Evolutionary conservation across 2,797 vertebrate species (phyloP).

Genomic region (Xiphorhynchus erythropygius): DNA sequence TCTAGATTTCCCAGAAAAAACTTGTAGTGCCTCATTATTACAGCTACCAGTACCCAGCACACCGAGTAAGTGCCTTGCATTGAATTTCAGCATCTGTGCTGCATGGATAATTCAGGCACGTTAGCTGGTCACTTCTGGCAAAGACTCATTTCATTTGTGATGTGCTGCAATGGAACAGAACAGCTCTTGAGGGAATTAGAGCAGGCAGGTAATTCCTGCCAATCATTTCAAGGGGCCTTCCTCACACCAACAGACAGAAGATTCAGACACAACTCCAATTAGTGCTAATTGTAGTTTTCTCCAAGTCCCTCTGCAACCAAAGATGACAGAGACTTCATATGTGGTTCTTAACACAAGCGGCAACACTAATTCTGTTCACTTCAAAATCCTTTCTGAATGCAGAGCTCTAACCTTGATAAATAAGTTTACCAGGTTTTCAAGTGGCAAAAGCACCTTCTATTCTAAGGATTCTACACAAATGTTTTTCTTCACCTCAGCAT

Average conservation of each 20-base stretch:
- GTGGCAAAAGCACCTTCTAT: not conserved
- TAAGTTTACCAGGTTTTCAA: not conserved
- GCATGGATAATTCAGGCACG: not conserved
- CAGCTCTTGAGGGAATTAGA: not conserved
- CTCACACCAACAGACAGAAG: not conserved
- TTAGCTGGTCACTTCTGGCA: not conserved
- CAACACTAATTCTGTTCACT: constrained; percentile 9
- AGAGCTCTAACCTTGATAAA: not conserved
- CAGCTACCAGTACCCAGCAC: not conserved
- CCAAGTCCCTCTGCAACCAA: constrained; percentile 2
- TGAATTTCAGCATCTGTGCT: not conserved
- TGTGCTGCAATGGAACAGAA: constrained; percentile 9
- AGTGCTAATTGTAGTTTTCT: constrained; percentile 45
- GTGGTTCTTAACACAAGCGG: constrained; percentile 8
- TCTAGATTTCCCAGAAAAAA: not conserved
- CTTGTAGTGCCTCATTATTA: not conserved
- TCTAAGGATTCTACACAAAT: not conserved
- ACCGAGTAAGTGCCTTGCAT: not conserved
- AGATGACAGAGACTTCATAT: constrained; percentile 35
- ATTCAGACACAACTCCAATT: not conserved
- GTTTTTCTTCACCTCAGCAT: not conserved
- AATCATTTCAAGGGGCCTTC: not conserved
- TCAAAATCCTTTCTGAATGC: not conserved
- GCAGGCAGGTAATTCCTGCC: constrained; percentile 1
- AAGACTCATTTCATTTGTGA: not conserved